Evolutionary conservation across 2,113 vertebrate genomes (phyloP).

Genomic region (Bungarus multicinctus): DNA sequence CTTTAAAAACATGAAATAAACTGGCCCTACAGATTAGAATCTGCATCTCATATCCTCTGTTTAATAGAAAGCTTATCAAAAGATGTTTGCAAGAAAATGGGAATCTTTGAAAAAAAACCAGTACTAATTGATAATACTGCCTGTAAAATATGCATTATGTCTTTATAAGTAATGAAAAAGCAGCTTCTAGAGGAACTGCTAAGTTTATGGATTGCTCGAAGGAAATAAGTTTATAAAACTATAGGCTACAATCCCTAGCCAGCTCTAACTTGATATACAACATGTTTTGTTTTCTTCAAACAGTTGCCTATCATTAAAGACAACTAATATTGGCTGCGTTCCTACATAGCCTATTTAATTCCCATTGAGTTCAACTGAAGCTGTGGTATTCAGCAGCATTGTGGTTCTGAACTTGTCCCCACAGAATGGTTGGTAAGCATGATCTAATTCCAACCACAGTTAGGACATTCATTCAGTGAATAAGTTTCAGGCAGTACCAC

Average conservation of each 20-base stretch:
- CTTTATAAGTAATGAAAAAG: not conserved
- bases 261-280: constrained; percentile 43
- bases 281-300: constrained; percentile 6
- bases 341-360: not conserved
- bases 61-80: not conserved
- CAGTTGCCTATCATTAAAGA: constrained; percentile 15
- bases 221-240: constrained; percentile 56
- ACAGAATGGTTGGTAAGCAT: not conserved
- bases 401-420: not conserved
- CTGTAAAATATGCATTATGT: not conserved
- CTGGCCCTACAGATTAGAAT: rapidly evolving
- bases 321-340: not conserved
- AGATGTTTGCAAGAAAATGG: not conserved
- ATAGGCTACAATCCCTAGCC: constrained; percentile 49
- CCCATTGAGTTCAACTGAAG: not conserved
- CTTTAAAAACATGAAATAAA: not conserved
- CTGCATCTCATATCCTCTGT: rapidly evolving
- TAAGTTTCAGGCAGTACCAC: not conserved
- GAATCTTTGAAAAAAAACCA: not conserved
- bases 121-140: not conserved
- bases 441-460: not conserved
- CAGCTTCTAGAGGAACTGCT: constrained; percentile 60
- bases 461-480: not conserved
- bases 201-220: constrained; percentile 61
- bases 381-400: not conserved